Conservation (phyloP, 2,797 vertebrate genomes). For the Morus bassanus region DNA sequence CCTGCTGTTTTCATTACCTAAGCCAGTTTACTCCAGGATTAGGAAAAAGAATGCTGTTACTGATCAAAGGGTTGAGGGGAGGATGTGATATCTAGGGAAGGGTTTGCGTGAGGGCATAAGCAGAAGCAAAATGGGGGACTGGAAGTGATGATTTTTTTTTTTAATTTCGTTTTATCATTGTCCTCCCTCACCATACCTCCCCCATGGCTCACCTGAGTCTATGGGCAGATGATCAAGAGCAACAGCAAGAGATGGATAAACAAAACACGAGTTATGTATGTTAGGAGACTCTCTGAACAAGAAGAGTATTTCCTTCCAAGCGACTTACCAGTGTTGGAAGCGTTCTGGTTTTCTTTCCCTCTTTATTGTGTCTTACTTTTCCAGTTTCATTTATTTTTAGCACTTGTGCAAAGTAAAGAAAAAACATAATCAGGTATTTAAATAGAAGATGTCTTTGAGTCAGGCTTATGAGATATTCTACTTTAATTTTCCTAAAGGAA, state of each 20-base stretch:
- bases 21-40: background rate
- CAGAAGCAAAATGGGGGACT: background rate
- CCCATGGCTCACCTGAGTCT: background rate
- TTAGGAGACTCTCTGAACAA: background rate
- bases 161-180: background rate
- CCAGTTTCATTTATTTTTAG: background rate
- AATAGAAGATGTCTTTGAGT: background rate
- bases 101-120: background rate
- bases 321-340: background rate
- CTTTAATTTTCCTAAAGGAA: background rate
- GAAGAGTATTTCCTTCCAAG: background rate
- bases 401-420: background rate
- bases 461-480: background rate
- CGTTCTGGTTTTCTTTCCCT: accelerated
- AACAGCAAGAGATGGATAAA: background rate
- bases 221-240: background rate
- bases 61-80: background rate
- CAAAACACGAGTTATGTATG: background rate
- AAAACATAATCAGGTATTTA: background rate
- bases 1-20: background rate
- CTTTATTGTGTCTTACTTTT: background rate
- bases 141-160: background rate
- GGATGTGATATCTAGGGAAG: background rate
- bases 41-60: background rate
- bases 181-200: too few relatives aligned